Evolutionary conservation across 2,113 vertebrate genomes (phyloP), one percentile per base, ranked within the genome.

Genomic region (Todiramphus saurophagus): DNA sequence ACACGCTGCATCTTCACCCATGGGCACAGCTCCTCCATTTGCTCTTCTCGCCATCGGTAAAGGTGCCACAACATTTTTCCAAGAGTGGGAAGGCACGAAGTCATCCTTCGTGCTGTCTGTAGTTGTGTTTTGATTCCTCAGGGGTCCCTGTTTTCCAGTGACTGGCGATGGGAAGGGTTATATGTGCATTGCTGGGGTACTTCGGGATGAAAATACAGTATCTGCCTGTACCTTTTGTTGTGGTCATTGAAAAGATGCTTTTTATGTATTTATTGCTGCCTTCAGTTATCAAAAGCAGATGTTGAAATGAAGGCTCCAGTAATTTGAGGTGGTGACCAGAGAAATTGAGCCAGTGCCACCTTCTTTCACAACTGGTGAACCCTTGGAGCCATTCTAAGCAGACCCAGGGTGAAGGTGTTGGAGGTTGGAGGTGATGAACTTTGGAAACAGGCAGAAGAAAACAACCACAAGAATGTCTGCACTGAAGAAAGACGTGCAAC

Each of bases 111-210:
- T 87, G 81, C 68, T 4, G 4, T 33, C 70, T 79, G 39, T 15
- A 16, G n/a, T 21, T 68, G 70, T 10, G 3, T 76, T 83, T 83
- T 66, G 24, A 23, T 68, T 93, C 44, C 48, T 79, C 23, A 25
- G 82, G 69, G 20, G 7, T 69, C 39, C 23, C 44, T 2, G 0
- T 50, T 86, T 64, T 33, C 53, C 35, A 7, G 53, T 15, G 70
- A 9, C 2, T 18, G 58, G 35, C 1, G 0, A 21, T 5, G 19
- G 20, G 19, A 46, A 39, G 13, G 7, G 10, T 53, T 41, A 7
- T 3, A 4, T 46, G 24, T 62, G 27, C 4, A 1, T 6, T 58
- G 0, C 0, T 44, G 21, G 74, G 16, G 23, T 64, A 11, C 67
- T 75, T 37, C 16, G 25, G 60, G 55, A 46, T 50, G 35, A 41